Base-by-base conservation (phyloP, 2,113 vertebrate genomes). In the Vimba vimba region DNA sequence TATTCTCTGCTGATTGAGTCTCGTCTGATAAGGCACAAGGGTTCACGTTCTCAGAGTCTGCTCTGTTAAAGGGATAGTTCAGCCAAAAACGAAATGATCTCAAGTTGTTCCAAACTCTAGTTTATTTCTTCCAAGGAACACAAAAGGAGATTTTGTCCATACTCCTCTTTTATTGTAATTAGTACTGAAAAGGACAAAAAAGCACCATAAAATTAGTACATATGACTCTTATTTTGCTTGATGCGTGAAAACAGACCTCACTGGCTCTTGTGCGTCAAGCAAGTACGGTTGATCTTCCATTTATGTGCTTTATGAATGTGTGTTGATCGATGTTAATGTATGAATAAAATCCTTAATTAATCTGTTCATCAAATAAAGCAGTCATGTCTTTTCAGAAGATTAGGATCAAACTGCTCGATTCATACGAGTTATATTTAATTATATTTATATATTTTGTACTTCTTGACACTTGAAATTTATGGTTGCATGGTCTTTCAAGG, bases 1-100 rank as follows among this genome's bases (percentile, higher is more conserved):
- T 83, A 8, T 57, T 39, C 50, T 73, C 81, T 57, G 47, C 81
- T 83, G 66, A 57, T 73, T 55, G 62, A 82, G 62, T 21, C 79
- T 69, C 15, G 39, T 50, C 78, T 80, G 78, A 80, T 80, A 45
- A 36, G 52, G 30, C 76, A 79, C 52, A 59, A 59, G 73, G 47
- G 73, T 75, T 75, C 39, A 15, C 6, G 50, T 75, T 50, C 71
- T 75, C n/a, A 75, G n/a, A 47, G 43, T 75, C 43, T 75, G 43
- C 45, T 74, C 71, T 43, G 36, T 71, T 71, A 23, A 71, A 43
- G 36, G 68, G 36, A 71, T 71, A n/a, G 68, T 43, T 71, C 21
- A 43, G 36, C 36, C 36, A 71, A 39, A 71, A 71, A 43, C 11
- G 4, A 71, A 71, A 71, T 43, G 43, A 43, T 43, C 68, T n/a